Conservation (phyloP, 2,797 vertebrate genomes). For the Microctenopoma stevenorrisi region DNA sequence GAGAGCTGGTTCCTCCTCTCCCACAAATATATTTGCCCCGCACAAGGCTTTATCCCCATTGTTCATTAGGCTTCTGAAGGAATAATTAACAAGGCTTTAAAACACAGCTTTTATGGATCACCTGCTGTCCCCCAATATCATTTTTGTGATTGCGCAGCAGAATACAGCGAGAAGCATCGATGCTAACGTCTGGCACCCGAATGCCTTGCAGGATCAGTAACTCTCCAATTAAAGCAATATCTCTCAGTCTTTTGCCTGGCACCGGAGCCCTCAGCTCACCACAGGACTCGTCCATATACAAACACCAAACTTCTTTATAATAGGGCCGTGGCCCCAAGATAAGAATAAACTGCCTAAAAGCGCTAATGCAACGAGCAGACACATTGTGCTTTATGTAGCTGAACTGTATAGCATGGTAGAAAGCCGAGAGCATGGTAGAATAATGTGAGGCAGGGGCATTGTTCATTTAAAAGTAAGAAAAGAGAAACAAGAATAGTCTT, state of each 20-base stretch:
- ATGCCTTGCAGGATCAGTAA: conserved; percentile 86
- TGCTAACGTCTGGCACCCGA: conserved; percentile 84
- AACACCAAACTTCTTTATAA: conserved; percentile 70
- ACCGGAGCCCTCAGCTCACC: conserved; percentile 65
- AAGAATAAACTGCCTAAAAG: conserved; percentile 70
- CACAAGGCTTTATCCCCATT: conserved; percentile 81
- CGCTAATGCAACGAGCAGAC: conserved; percentile 60
- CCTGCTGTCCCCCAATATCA: conserved; percentile 88
- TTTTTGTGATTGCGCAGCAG: conserved; percentile 88
- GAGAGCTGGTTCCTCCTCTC: conserved; percentile 60
- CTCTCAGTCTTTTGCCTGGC: conserved; percentile 77
- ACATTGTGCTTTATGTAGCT: conserved; percentile 67
- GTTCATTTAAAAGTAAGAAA: conserved; percentile 68
- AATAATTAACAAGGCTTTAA: conserved; percentile 91
- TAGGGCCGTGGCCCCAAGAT: conserved; percentile 58
- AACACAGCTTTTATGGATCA: conserved; percentile 88
- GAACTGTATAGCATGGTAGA: conserved; percentile 59
- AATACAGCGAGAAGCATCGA: conserved; percentile 82
- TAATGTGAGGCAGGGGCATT: conserved; percentile 51
- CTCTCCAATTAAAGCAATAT: conserved; percentile 86
- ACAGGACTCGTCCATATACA: conserved; percentile 62
- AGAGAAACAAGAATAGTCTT: conserved; percentile 60
- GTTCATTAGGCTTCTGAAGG: conserved; percentile 87
- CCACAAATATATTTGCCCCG: conserved; percentile 76
- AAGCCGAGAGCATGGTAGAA: conserved; percentile 56